Evolutionary conservation across 92 coral and sea anemone genomes (phyloP).

Genomic region (Bergia puertoricense): DNA sequence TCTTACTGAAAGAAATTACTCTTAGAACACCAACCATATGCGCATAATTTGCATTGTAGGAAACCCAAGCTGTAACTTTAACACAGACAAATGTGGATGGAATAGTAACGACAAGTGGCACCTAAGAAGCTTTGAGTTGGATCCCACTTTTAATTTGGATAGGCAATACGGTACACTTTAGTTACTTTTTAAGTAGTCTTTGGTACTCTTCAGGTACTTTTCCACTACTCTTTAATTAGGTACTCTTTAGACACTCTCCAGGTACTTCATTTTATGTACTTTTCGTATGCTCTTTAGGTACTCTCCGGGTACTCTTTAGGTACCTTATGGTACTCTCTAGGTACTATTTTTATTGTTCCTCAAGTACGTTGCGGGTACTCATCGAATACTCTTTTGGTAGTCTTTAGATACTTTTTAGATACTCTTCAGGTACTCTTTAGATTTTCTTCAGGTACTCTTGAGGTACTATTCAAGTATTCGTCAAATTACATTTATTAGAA

Average conservation of each 20-base stretch:
- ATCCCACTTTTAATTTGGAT: not conserved
- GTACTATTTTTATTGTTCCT: not conserved
- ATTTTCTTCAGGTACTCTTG: too few species aligned
- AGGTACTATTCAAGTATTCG: too few species aligned
- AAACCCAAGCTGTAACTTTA: constrained; percentile 57
- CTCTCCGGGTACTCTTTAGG: not conserved
- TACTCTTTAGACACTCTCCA: not conserved
- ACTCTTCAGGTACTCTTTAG: not conserved
- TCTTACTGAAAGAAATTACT: too few species aligned
- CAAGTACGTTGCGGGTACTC: too few species aligned
- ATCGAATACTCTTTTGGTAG: too few species aligned
- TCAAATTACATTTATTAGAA: too few species aligned
- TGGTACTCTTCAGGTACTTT: not conserved
- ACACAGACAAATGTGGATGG: constrained; percentile 63
- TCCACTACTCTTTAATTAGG: not conserved
- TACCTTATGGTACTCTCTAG: not conserved
- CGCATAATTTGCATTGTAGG: constrained; percentile 15
- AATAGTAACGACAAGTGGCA: constrained; percentile 47
- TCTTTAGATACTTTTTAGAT: not conserved
- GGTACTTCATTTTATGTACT: too few species aligned
- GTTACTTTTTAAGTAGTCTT: not conserved
- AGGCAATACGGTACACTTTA: constrained; percentile 14
- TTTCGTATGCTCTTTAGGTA: too few species aligned
- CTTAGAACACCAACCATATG: not conserved
- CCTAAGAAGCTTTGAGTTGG: constrained; percentile 44